phyloP scores from a whole-genome alignment of 2,113 vertebrate genomes.

The Kryptolebias marmoratus region DNA sequence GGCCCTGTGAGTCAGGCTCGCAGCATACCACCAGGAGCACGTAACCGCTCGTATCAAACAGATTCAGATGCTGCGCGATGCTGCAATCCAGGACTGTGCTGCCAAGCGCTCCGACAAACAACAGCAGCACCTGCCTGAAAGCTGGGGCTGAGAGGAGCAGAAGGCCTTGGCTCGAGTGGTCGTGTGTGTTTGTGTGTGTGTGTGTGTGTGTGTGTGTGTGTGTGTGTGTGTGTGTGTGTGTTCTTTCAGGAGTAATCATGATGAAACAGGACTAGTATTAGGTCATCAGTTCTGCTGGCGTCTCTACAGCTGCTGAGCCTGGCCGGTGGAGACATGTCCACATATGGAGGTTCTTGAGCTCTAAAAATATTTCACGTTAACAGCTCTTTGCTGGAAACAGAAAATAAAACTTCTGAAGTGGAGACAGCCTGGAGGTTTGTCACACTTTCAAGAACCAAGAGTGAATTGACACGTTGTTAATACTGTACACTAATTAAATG shows the following conservation, averaged over 20 bases:
- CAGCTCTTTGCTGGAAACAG: constrained; percentile 33
- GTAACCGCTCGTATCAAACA: constrained; percentile 63
- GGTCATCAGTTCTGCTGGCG: constrained; percentile 71
- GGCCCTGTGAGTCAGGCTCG: constrained; percentile 35
- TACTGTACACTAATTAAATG: background rate
- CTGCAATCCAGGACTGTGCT: constrained; percentile 58
- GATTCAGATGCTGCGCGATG: constrained; percentile 68
- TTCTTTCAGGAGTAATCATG: constrained; percentile 67
- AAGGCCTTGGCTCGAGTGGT: constrained; percentile 60
- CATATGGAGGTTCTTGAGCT: constrained; percentile 73
- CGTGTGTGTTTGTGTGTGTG: constrained; percentile 13
- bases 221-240: constrained; percentile 50
- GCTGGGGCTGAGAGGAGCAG: constrained; percentile 62
- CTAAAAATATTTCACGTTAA: constrained; percentile 45
- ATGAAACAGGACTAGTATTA: constrained; percentile 75
- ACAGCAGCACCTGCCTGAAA: constrained; percentile 76
- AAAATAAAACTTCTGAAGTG: constrained; percentile 30
- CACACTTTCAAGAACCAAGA: background rate
- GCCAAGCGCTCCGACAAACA: constrained; percentile 67
- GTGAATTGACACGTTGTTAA: background rate
- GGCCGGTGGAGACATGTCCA: constrained; percentile 73
- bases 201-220: constrained; percentile 55
- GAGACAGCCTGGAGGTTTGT: constrained; percentile 1
- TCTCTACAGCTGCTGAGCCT: constrained; percentile 66
- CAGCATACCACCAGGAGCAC: constrained; percentile 62